A percentile compares a stretch with the other conserved stretches of the same genome.
These are phyloP conservation scores for Chelonus insularis DNA, from an alignment of 1,140 invertebrate species.

Conservation along the genomic window DNA sequence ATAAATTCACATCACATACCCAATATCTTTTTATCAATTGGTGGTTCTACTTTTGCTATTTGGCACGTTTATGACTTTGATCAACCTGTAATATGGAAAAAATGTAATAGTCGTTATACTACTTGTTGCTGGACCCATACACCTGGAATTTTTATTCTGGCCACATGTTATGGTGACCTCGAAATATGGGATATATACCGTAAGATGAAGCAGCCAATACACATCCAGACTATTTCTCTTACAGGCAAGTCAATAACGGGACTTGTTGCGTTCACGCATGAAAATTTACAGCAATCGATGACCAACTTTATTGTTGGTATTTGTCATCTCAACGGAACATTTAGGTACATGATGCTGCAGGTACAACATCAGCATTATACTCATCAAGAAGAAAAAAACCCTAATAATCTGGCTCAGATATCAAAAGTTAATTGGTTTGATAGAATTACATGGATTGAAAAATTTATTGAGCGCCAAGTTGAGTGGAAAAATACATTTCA, in stretches of 20 bases:
- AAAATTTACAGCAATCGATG: constrained; percentile 7
- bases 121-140: constrained; percentile 59
- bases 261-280: constrained; percentile 13
- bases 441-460: constrained; percentile 46
- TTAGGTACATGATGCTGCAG: constrained; percentile 38
- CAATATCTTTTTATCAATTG: constrained; percentile 64
- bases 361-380: constrained; percentile 8
- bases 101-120: constrained; percentile 53
- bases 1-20: constrained; percentile 62
- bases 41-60: constrained; percentile 64
- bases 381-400: no score
- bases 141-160: constrained; percentile 58
- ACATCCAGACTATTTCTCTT: constrained; percentile 37
- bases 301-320: constrained; percentile 31
- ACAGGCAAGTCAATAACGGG: constrained; percentile 37
- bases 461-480: constrained; percentile 42
- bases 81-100: constrained; percentile 62
- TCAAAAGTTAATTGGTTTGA: no score
- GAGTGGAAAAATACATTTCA: constrained; percentile 44
- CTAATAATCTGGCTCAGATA: no score
- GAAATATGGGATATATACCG: constrained; percentile 62
- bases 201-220: constrained; percentile 36
- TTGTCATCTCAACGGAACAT: constrained; percentile 37
- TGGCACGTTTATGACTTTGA: constrained; percentile 62
- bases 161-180: constrained; percentile 57